Percentiles rank a stretch among this genome's conserved stretches.
phyloP scores from a whole-genome alignment of 1,140 invertebrate species.

The Saccostrea echinata region DNA sequence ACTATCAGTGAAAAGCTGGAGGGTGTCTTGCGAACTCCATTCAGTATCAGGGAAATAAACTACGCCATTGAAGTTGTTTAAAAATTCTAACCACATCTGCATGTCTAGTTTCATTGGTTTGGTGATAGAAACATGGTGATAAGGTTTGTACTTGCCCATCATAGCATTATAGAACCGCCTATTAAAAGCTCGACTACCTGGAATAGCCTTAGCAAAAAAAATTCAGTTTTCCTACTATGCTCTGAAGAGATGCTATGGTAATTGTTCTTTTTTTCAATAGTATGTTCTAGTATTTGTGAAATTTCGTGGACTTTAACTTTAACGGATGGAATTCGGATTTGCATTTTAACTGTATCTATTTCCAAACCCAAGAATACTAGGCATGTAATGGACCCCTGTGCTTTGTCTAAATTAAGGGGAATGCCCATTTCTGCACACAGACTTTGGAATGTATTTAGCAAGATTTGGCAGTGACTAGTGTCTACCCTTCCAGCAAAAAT shows the following conservation, averaged over 20 bases:
- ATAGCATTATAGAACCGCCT: conserved; percentile 56
- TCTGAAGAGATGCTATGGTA: conserved; percentile 42
- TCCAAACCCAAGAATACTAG: conserved; percentile 36
- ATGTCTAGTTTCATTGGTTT: conserved; percentile 32
- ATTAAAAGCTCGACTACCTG: conserved; percentile 38
- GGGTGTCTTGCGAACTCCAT: background rate
- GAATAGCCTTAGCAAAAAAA: conserved; percentile 53
- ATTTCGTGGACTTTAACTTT: background rate
- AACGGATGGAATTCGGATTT: conserved; percentile 3
- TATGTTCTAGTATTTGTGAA: background rate
- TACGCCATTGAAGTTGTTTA: conserved; percentile 48
- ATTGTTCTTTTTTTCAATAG: background rate
- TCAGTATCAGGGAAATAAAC: too few relatives aligned
- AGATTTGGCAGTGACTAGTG: too few relatives aligned
- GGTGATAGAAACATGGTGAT: conserved; percentile 47
- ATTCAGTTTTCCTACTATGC: conserved; percentile 49
- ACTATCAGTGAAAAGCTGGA: conserved; percentile 47
- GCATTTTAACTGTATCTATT: conserved; percentile 46
- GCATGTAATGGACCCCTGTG: background rate
- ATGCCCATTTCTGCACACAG: conserved; percentile 39
- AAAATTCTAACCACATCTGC: conserved; percentile 44
- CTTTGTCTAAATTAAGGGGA: conserved; percentile 40
- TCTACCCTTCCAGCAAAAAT: too few relatives aligned
- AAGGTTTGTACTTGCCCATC: conserved; percentile 4
- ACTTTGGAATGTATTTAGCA: too few relatives aligned